These are phyloP conservation scores for Rissa tridactyla DNA, from an alignment of 2,113 vertebrate genomes.

Conservation along the genomic window DNA sequence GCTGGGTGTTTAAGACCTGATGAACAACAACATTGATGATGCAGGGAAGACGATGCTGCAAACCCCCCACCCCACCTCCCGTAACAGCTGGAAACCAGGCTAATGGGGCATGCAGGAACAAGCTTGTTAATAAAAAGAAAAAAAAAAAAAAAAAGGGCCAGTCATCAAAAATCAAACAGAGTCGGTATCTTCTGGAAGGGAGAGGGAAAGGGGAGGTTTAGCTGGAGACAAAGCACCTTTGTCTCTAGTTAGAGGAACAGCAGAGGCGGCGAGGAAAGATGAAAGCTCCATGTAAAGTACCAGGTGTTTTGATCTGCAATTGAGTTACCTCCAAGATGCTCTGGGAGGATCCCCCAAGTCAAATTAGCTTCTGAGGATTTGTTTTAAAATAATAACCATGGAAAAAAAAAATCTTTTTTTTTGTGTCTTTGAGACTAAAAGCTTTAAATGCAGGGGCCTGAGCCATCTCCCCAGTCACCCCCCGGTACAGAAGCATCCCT, in stretches of 20 bases:
- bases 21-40: not conserved
- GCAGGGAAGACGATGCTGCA: not conserved
- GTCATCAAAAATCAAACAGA: not conserved
- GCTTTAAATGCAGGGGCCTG: not conserved
- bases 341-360: not conserved
- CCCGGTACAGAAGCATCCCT: not conserved
- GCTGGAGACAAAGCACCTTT: not conserved
- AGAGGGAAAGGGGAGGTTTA: not conserved
- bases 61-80: not conserved
- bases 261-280: not conserved
- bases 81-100: fast-evolving
- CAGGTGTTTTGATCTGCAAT: not conserved
- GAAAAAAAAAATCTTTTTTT: not conserved
- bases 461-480: not conserved
- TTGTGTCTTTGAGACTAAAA: not conserved
- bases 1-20: not conserved
- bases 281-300: not conserved
- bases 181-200: not conserved
- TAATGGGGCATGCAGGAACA: not conserved
- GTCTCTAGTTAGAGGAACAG: constrained; percentile 1
- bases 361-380: not conserved
- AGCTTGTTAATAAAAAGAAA: not conserved
- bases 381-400: not conserved
- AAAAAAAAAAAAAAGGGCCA: not conserved
- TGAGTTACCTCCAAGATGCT: not conserved